phyloP scores from a whole-genome alignment of 35 echinoderm and acorn worm species.

The Acanthaster planci region DNA sequence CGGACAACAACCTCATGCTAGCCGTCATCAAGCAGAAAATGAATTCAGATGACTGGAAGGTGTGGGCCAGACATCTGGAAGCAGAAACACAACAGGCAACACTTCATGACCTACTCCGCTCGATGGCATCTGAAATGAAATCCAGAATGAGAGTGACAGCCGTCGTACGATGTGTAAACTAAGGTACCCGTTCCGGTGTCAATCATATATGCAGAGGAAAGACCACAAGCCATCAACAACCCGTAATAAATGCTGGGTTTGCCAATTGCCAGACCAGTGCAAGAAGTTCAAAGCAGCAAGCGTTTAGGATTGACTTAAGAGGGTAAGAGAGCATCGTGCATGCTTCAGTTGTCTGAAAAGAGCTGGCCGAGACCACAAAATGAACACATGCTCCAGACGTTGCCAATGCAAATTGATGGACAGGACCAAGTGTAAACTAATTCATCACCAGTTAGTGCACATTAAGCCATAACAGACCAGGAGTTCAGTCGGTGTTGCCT shows the following conservation, averaged over 20 bases:
- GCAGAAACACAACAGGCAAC: background rate
- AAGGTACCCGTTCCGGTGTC: background rate
- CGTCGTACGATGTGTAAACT: background rate
- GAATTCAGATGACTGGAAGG: conserved; percentile 47
- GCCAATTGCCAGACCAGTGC: conserved; percentile 67
- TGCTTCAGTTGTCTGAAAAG: background rate
- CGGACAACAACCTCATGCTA: conserved; percentile 55
- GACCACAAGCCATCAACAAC: background rate
- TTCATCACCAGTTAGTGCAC: background rate
- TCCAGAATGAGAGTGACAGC: conserved; percentile 37
- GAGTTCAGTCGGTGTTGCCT: background rate
- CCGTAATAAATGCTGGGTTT: conserved; percentile 66
- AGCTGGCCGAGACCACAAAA: background rate
- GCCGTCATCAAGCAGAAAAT: conserved; percentile 71
- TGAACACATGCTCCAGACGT: conserved; percentile 13
- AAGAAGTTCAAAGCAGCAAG: background rate
- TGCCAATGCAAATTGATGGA: background rate
- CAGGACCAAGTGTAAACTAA: background rate
- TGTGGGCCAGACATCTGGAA: conserved; percentile 42
- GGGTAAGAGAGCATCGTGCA: background rate
- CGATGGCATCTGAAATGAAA: conserved; percentile 63
- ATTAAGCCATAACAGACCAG: background rate
- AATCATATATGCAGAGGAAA: background rate
- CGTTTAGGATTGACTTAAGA: background rate
- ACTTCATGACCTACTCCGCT: conserved; percentile 25